phyloP scores from a whole-genome alignment of 2,797 vertebrate species.

The Amniataba percoides region DNA sequence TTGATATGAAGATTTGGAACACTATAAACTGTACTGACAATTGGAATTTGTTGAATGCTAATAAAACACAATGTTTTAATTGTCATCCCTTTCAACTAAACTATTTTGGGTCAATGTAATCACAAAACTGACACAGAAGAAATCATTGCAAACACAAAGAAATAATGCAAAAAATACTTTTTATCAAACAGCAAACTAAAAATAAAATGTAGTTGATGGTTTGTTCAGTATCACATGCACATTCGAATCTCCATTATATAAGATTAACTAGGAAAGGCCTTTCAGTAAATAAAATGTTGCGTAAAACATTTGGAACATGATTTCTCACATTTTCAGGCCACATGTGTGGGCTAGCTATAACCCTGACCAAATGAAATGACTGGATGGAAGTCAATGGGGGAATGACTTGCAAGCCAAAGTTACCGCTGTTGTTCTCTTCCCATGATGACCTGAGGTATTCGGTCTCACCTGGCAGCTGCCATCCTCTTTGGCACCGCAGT shows the following conservation, averaged over 20 bases:
- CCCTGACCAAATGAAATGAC: slow-evolving; percentile 84
- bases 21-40: background rate
- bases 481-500: slow-evolving; percentile 99
- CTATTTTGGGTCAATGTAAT: slow-evolving; percentile 4
- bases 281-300: slow-evolving; percentile 37
- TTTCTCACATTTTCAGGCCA: slow-evolving; percentile 55
- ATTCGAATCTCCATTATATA: slow-evolving; percentile 32
- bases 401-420: slow-evolving; percentile 91
- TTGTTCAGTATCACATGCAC: slow-evolving; percentile 67
- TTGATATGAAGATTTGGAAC: background rate
- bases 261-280: slow-evolving; percentile 69
- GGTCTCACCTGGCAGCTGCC: slow-evolving; percentile 98
- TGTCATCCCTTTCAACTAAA: slow-evolving; percentile 16
- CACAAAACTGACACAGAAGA: slow-evolving; percentile 32
- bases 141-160: slow-evolving; percentile 29
- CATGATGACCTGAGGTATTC: slow-evolving; percentile 90
- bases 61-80: slow-evolving; percentile 4
- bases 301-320: slow-evolving; percentile 52
- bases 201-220: slow-evolving; percentile 66
- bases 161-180: slow-evolving; percentile 22
- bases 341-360: slow-evolving; percentile 74
- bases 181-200: slow-evolving; percentile 45
- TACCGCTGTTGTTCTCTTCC: slow-evolving; percentile 90
- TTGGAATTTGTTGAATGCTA: slow-evolving; percentile 25
- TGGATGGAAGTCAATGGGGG: slow-evolving; percentile 85